phyloP scores from a whole-genome alignment of 2,113 vertebrate species.

The Oreochromis tanganicae region DNA sequence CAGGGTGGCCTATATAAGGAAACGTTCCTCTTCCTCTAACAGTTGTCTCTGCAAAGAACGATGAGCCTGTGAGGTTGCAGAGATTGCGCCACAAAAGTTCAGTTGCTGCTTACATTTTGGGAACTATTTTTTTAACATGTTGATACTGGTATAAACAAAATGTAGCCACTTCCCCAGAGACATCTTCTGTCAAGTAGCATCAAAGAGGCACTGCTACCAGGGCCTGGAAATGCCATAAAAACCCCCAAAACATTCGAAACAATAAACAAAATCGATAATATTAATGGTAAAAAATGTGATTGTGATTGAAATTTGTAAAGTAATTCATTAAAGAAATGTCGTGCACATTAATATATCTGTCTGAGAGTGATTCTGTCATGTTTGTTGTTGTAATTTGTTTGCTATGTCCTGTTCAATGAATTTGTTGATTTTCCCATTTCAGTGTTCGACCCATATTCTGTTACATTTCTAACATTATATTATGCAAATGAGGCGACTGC shows the following conservation, averaged over 20 bases:
- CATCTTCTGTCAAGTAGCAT: not conserved
- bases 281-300: not conserved
- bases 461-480: not conserved
- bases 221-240: not conserved
- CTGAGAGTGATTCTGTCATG: not conserved
- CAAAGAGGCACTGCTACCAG: not conserved
- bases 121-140: not conserved
- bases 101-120: not conserved
- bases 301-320: not conserved
- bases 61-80: not conserved
- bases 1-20: not conserved
- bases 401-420: not conserved
- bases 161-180: not conserved
- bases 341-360: accelerated
- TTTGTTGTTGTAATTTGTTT: not conserved
- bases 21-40: not conserved
- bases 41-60: not conserved
- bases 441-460: not conserved
- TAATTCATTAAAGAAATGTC: not conserved
- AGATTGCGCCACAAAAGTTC: not conserved
- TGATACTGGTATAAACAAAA: not conserved
- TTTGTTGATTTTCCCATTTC: not conserved
- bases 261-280: not conserved
- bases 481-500: accelerated
- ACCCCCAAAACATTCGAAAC: accelerated